These are phyloP conservation scores for Tachina lurida DNA, from an alignment of 2,888 invertebrate species.

Conservation along the genomic window DNA sequence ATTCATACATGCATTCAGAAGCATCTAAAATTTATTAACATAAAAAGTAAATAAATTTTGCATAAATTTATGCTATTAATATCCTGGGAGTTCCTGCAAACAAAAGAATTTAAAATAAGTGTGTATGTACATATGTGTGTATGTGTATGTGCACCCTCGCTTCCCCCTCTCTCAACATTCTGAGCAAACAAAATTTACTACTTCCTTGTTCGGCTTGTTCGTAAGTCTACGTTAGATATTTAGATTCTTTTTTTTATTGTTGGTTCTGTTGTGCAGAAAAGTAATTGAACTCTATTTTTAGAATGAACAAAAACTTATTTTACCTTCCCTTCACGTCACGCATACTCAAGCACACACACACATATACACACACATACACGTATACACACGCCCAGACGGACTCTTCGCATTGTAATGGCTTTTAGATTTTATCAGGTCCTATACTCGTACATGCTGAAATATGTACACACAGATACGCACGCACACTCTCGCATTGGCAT, in stretches of 20 bases:
- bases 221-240: constrained; percentile 27
- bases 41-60: constrained; percentile 50
- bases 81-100: constrained; percentile 64
- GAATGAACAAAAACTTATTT: constrained; percentile 53
- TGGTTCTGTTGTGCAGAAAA: constrained; percentile 58
- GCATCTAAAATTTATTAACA: background rate
- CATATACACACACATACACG: background rate
- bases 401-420: background rate
- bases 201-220: constrained; percentile 49
- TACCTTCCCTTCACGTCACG: constrained; percentile 18
- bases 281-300: constrained; percentile 71
- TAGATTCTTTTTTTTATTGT: constrained; percentile 13
- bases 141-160: background rate
- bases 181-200: constrained; percentile 33
- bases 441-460: background rate
- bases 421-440: constrained; percentile 49
- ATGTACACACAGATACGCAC: background rate
- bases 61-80: constrained; percentile 65
- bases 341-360: constrained; percentile 2
- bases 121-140: background rate
- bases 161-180: background rate
- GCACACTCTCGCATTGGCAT: background rate
- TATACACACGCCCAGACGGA: background rate
- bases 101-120: constrained; percentile 52
- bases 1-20: background rate